Percentiles rank a stretch among this genome's conserved stretches.
Evolutionary conservation across 2,888 invertebrate genomes (phyloP).

Genomic region (Ferdinandea cuprea): DNA sequence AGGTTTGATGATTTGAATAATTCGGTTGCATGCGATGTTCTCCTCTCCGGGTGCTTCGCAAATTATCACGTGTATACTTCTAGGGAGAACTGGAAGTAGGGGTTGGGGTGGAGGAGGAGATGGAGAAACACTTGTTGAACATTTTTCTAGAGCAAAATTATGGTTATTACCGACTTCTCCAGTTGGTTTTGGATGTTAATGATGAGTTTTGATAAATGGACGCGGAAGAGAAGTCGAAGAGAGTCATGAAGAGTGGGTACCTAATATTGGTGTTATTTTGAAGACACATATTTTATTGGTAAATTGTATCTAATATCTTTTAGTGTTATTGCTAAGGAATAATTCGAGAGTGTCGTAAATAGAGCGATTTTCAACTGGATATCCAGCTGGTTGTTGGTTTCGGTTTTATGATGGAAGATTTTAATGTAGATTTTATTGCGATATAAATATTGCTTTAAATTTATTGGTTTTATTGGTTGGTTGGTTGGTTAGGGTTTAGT

Average conservation of each 20-base stretch:
- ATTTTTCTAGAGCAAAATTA: conserved; percentile 56
- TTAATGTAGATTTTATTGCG: background rate
- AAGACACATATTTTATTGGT: background rate
- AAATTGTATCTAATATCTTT: background rate
- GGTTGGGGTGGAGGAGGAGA: conserved; percentile 7
- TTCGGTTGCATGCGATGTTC: conserved; percentile 67
- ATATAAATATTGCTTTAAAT: background rate
- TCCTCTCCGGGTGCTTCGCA: conserved; percentile 10
- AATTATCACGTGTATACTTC: conserved; percentile 67
- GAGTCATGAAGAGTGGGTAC: background rate
- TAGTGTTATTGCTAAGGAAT: background rate
- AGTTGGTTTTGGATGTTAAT: background rate
- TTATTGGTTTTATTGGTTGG: too few species aligned
- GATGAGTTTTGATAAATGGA: conserved; percentile 31
- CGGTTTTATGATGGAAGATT: background rate
- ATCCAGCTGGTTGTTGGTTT: background rate
- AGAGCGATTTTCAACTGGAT: background rate
- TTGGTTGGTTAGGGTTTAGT: too few species aligned
- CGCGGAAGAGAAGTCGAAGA: conserved; percentile 44
- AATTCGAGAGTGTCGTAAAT: conserved; percentile 2
- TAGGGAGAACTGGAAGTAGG: conserved; percentile 36
- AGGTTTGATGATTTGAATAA: conserved; percentile 64
- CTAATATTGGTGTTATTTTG: background rate
- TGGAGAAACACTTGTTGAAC: conserved; percentile 40
- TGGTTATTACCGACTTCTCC: conserved; percentile 47